These are phyloP conservation scores for Nasonia vitripennis DNA, from an alignment of 1,140 invertebrate genomes.

Conservation along the genomic window DNA sequence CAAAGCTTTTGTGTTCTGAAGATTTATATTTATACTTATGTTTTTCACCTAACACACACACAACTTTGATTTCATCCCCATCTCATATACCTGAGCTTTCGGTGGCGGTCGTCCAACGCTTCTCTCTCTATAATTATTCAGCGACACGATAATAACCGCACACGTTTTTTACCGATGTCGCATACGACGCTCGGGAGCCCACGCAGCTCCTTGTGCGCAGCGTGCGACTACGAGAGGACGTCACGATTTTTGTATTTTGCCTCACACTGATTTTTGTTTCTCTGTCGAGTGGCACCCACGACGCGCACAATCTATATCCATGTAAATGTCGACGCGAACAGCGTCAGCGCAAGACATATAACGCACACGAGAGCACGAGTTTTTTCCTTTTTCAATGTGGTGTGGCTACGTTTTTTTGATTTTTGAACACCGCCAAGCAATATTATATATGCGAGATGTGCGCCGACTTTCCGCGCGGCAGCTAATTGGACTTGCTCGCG, in stretches of 20 bases:
- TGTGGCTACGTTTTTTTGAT: conserved; percentile 71
- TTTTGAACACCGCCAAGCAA: conserved; percentile 54
- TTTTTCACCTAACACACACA: conserved; percentile 29
- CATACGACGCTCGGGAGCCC: conserved; percentile 21
- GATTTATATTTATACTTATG: conserved; percentile 31
- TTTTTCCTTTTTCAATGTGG: conserved; percentile 70
- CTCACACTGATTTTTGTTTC: conserved; percentile 63
- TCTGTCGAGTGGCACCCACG: conserved; percentile 69
- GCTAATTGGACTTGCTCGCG: background rate
- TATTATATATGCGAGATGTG: background rate
- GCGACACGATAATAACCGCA: conserved; percentile 42
- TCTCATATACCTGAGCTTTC: conserved; percentile 62
- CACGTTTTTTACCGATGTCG: conserved; percentile 50
- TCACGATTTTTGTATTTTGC: conserved; percentile 72
- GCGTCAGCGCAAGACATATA: conserved; percentile 33
- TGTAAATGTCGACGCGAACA: background rate
- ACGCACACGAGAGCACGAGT: conserved; percentile 65
- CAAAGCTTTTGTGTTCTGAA: conserved; percentile 7
- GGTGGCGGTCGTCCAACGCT: conserved; percentile 71
- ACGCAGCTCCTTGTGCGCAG: conserved; percentile 52
- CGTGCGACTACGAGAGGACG: conserved; percentile 55
- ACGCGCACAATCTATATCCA: conserved; percentile 61
- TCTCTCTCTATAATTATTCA: conserved; percentile 43
- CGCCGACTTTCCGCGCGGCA: background rate
- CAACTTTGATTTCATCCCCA: conserved; percentile 55